Conservation (phyloP, 2,797 vertebrate species). For the Sphenopsis melanotis region DNA sequence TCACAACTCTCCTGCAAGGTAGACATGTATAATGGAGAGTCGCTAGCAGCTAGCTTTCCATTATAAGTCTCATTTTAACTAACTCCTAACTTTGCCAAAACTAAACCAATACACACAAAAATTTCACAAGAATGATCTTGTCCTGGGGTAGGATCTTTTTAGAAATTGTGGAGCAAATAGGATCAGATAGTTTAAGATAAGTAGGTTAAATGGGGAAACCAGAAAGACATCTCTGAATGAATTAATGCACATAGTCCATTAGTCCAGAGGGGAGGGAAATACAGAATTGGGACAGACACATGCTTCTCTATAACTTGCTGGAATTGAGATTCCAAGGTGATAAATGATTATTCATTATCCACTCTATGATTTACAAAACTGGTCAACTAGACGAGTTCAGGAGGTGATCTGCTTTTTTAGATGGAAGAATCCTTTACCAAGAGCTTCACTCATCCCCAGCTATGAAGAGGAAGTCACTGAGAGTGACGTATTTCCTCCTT, state of each 20-base stretch:
- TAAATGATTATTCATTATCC: neutral
- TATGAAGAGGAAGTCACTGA: neutral
- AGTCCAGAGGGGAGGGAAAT: constrained; percentile 14
- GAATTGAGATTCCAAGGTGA: neutral
- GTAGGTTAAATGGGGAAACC: constrained; percentile 55
- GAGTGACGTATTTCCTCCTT: neutral
- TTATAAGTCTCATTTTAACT: constrained; percentile 52
- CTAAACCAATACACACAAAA: constrained; percentile 56
- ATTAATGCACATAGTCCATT: neutral
- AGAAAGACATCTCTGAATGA: constrained; percentile 32
- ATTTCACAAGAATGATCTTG: constrained; percentile 60
- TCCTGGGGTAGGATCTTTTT: constrained; percentile 33
- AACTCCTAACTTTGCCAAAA: constrained; percentile 48
- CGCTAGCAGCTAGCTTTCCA: constrained; percentile 62
- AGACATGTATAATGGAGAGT: constrained; percentile 49
- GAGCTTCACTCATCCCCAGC: neutral
- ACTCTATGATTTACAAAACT: neutral
- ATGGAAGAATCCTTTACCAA: neutral
- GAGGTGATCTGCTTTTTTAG: neutral
- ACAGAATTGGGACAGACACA: neutral
- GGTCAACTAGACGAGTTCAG: neutral
- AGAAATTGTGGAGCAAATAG: constrained; percentile 42
- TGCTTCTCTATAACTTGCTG: neutral
- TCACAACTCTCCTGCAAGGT: constrained; percentile 48
- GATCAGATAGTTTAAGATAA: constrained; percentile 58